Evolutionary conservation across 2,113 vertebrate species (phyloP).

Genomic region (Sapajus apella): DNA sequence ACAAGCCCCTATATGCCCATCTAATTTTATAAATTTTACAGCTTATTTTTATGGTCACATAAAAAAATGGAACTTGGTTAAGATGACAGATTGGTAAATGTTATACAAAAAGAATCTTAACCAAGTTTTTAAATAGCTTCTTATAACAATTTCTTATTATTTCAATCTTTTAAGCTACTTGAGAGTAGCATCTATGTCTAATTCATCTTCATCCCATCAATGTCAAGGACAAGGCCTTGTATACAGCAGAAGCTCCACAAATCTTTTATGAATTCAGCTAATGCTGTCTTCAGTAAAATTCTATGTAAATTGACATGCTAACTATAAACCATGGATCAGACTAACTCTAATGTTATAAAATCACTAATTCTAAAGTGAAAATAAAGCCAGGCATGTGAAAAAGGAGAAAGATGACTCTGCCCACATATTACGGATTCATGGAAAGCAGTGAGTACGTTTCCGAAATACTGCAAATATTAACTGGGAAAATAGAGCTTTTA

Average conservation of each 20-base stretch:
- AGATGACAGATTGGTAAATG: not conserved
- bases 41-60: constrained; percentile 42
- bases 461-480: not conserved
- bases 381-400: not conserved
- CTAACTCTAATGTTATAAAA: constrained; percentile 10
- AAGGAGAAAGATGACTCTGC: constrained; percentile 16
- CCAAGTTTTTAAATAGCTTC: not conserved
- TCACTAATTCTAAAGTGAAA: constrained; percentile 37
- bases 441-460: not conserved
- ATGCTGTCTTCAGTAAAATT: not conserved
- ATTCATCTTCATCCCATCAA: constrained; percentile 21
- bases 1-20: not conserved
- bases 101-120: constrained; percentile 32
- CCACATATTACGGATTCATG: not conserved
- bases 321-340: constrained; percentile 13
- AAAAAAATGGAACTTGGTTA: constrained; percentile 39
- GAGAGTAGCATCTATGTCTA: not conserved
- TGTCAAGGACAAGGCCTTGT: not conserved
- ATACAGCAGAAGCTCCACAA: not conserved
- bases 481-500: not conserved
- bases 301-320: not conserved
- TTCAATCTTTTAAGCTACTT: constrained; percentile 41
- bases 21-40: constrained; percentile 33
- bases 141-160: constrained; percentile 31
- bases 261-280: constrained; percentile 37